Percentiles rank a stretch among this genome's conserved stretches.
These are phyloP conservation scores for Bombus sibiricus DNA, from an alignment of 1,140 invertebrate species.

Conservation along the genomic window DNA sequence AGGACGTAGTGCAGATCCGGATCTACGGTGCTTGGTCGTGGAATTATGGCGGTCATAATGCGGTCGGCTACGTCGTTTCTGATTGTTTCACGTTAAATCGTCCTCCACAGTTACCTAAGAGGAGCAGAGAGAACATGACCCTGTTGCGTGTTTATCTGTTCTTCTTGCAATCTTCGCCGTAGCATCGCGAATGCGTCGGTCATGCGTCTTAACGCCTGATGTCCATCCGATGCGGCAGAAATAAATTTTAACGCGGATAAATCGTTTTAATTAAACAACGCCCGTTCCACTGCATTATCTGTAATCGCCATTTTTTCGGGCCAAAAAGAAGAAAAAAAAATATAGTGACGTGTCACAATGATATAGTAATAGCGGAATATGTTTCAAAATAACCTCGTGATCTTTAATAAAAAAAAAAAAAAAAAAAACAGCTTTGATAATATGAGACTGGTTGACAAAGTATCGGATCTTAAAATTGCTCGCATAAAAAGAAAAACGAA, in stretches of 20 bases:
- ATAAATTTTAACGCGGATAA: conserved; percentile 38
- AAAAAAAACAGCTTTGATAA: too few relatives aligned
- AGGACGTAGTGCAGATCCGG: neutral
- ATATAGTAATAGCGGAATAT: neutral
- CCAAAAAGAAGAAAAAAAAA: neutral
- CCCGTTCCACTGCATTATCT: neutral
- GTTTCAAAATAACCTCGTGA: too few relatives aligned
- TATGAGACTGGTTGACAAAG: too few relatives aligned
- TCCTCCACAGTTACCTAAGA: neutral
- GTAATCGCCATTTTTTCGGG: neutral
- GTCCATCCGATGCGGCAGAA: conserved; percentile 23
- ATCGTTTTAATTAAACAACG: conserved; percentile 41
- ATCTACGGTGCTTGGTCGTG: neutral
- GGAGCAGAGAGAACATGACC: neutral
- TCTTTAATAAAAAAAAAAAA: too few relatives aligned
- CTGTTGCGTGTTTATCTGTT: conserved; percentile 17
- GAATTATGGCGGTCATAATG: conserved; percentile 27
- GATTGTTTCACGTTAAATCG: conserved; percentile 39
- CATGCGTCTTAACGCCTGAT: conserved; percentile 28
- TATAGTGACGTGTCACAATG: too few relatives aligned
- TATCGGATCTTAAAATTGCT: too few relatives aligned
- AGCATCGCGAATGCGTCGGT: conserved; percentile 36
- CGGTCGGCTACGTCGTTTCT: conserved; percentile 17
- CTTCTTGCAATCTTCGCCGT: neutral
- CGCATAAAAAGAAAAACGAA: too few relatives aligned